Evolutionary conservation across 2,113 vertebrate species (phyloP), one percentile per base, ranked within the genome.

Genomic region (Hydrochoerus hydrochaeris): DNA sequence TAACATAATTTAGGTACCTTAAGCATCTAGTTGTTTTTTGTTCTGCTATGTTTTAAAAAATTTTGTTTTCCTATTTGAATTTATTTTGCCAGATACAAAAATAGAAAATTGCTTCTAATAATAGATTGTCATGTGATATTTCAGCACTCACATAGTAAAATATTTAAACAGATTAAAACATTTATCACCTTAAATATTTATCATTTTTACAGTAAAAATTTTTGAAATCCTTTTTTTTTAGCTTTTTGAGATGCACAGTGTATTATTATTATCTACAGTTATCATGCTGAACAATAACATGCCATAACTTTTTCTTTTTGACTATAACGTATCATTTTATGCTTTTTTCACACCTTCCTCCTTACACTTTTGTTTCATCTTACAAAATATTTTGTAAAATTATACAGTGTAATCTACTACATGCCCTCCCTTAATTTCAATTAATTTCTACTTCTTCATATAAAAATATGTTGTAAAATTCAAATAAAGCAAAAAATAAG

Each of bases 401-500:
- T 46, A 81, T 20, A 85, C n/a, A 90, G 54, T 58, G 86, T 35
- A 24, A 62, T 63, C 28, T 63, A 14, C 20, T 60, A 32, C 44
- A 80, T 81, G 44, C 30, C n/a, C 16, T 82, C 24, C 46, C 46
- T 57, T 63, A 49, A 20, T 13, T 28, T 80, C 44, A 90, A 80
- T 38, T 80, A 62, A 46, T 80, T 85, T 54, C 20, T 13, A 90
- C 35, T 63, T 89, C 35, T 63, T 90, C 80, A 85, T 69, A 78
- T 60, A 14, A 22, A 9, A 14, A 1, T 22, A 90, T 5, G 2
- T 57, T 52, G 60, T 41, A 85, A 89, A 78, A 89, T 69, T 49
- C 52, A 84, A 95, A 77, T 83, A 65, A 95, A 67, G 63, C 44
- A 28, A 71, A 80, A 86, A 91, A 46, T 44, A 85, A 85, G 35